These are phyloP conservation scores for Exaiptasia diaphana DNA, from an alignment of 64 coral and sea anemone genomes.

Conservation along the genomic window DNA sequence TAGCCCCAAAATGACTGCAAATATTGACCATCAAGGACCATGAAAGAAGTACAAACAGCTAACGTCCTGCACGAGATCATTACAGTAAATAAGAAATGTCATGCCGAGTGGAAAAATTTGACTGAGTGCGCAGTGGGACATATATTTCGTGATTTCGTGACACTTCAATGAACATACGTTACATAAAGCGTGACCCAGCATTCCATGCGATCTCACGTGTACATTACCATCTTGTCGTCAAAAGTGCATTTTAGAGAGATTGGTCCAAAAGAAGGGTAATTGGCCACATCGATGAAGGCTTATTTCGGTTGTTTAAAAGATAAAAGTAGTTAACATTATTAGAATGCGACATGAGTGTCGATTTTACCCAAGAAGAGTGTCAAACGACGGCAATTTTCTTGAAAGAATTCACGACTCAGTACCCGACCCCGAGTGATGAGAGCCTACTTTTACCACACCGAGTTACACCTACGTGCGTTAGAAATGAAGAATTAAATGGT, in stretches of 20 bases:
- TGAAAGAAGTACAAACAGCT: too few species aligned
- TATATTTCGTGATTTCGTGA: too few species aligned
- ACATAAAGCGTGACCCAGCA: too few species aligned
- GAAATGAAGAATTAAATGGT: conserved; percentile 53
- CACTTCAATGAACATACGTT: too few species aligned
- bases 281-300: background rate
- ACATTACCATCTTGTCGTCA: background rate
- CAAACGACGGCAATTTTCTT: conserved; percentile 46
- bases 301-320: background rate
- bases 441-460: conserved; percentile 58
- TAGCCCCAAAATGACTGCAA: too few species aligned
- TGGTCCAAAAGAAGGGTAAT: background rate
- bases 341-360: conserved; percentile 64
- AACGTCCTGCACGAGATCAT: too few species aligned
- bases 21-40: too few species aligned
- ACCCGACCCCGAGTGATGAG: conserved; percentile 32
- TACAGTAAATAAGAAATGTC: too few species aligned
- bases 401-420: conserved; percentile 32
- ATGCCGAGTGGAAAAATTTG: too few species aligned
- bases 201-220: background rate
- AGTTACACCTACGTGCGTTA: conserved; percentile 40
- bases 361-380: conserved; percentile 68
- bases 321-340: background rate
- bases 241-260: background rate
- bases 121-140: too few species aligned